Conservation (phyloP, 2,888 invertebrate species). For the Flexamia atlantica region DNA sequence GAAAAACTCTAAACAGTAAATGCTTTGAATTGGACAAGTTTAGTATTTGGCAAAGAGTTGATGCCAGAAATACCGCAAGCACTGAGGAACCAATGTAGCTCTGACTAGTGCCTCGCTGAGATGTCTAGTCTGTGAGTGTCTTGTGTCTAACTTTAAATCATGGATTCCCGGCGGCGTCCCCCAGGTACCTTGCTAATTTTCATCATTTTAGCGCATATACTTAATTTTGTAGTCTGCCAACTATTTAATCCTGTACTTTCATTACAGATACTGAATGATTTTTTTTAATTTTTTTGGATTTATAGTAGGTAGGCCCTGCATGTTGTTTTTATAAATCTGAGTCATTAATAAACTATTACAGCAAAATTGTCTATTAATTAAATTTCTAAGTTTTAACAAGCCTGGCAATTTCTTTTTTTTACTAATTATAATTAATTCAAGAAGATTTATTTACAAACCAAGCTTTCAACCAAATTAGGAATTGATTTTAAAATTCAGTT, state of each 20-base stretch:
- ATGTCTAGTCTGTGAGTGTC: constrained; percentile 13
- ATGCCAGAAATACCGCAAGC: constrained; percentile 49
- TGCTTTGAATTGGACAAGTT: constrained; percentile 31
- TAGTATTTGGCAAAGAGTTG: constrained; percentile 31
- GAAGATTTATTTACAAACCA: too few species aligned
- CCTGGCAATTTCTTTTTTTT: too few species aligned
- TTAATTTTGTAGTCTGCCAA: not conserved
- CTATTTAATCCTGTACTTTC: not conserved
- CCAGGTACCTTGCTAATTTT: constrained; percentile 10
- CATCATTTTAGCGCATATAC: not conserved
- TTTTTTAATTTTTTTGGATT: not conserved
- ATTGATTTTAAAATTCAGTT: too few species aligned
- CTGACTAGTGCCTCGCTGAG: constrained; percentile 26
- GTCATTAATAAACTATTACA: too few species aligned
- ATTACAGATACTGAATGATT: not conserved
- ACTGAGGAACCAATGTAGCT: constrained; percentile 41
- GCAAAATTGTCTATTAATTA: too few species aligned
- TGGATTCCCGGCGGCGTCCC: constrained; percentile 33
- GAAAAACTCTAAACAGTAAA: not conserved
- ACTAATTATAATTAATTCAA: too few species aligned
- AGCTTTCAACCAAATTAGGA: too few species aligned
- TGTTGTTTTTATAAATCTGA: too few species aligned
- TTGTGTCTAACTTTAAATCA: constrained; percentile 11
- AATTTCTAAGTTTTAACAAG: too few species aligned
- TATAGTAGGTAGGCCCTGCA: too few species aligned